Base-by-base conservation (phyloP, 2,797 vertebrate species). In the Bryconaethiops microstoma region DNA sequence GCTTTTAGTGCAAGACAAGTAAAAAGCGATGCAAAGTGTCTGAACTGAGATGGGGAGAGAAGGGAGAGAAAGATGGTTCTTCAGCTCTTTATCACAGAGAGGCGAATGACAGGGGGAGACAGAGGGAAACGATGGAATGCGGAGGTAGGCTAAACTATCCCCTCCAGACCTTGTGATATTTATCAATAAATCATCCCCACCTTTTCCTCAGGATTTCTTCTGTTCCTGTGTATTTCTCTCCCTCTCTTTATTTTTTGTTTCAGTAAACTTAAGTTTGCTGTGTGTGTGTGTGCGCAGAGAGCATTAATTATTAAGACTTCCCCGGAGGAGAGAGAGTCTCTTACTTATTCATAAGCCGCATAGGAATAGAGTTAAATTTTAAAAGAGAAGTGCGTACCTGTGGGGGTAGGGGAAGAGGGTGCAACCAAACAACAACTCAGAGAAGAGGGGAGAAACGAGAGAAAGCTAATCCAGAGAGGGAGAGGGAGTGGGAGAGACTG, bases 311-410 rank as follows among this genome's bases (percentile, higher is more conserved):
- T 96, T 96, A 92, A 96, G 83, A 88, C 82, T 90, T 92, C 94
- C 95, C 95, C 90, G 92, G 88, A 94, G 92, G 93, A 93, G 90
- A 71, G 77, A 89, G 92, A 89, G 89, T 88, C 88, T 89, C 92
- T 95, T 93, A 94, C 92, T 95, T 95, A 96, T 95, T 95, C 95
- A 95, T 96, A 94, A 94, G 89, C 89, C 93, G 91, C 93, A 71
- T 89, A 93, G 94, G 93, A 93, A 94, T 94, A 94, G 88, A 92
- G 92, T 88, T 92, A 89, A 93, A 95, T 91, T 95, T 95, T 95
- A 94, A 95, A 93, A 91, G 68, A 74, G 82, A 83, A 88, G 86
- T 87, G 90, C 80, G 87, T 88, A 94, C 92, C 91, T 91, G 88
- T 84, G 69, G 88, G 88, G 87, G 85, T 35, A 9, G 59, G 87